Evolutionary conservation across 2,797 vertebrate genomes (phyloP).

Genomic region (Benthosema pterotum): DNA sequence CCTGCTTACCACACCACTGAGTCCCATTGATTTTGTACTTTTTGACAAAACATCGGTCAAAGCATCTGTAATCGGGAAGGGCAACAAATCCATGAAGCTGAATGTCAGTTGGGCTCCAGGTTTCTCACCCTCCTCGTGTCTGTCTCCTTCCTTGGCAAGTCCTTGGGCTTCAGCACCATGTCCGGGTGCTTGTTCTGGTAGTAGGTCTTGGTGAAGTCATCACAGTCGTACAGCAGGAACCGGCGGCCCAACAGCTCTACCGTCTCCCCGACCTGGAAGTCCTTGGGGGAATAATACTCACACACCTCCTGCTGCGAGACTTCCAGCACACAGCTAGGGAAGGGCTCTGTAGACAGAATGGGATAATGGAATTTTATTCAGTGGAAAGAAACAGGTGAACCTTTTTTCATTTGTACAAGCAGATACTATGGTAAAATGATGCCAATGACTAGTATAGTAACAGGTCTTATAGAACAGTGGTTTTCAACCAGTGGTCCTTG

Average conservation of each 20-base stretch:
- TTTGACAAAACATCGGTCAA: too few species aligned
- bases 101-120: too few species aligned
- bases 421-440: too few species aligned
- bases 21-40: too few species aligned
- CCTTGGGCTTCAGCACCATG: slow-evolving; percentile 73
- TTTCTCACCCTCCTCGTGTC: slow-evolving; percentile 76
- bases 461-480: too few species aligned
- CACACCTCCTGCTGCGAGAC: slow-evolving; percentile 86
- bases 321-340: slow-evolving; percentile 91
- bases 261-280: slow-evolving; percentile 87
- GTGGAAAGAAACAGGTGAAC: too few species aligned
- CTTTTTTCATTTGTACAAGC: too few species aligned
- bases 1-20: too few species aligned
- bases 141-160: slow-evolving; percentile 63
- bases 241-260: slow-evolving; percentile 83
- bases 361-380: too few species aligned
- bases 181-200: slow-evolving; percentile 85
- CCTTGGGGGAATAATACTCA: slow-evolving; percentile 88
- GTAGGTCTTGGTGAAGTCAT: slow-evolving; percentile 87
- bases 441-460: background rate
- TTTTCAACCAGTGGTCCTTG: too few species aligned
- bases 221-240: slow-evolving; percentile 89
- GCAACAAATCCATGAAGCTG: too few species aligned
- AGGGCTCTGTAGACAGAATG: slow-evolving; percentile 73
- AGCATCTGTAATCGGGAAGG: too few species aligned